Evolutionary conservation across 2,113 vertebrate species (phyloP), one percentile per base, ranked within the genome.

Genomic region (Centrocercus urophasianus): DNA sequence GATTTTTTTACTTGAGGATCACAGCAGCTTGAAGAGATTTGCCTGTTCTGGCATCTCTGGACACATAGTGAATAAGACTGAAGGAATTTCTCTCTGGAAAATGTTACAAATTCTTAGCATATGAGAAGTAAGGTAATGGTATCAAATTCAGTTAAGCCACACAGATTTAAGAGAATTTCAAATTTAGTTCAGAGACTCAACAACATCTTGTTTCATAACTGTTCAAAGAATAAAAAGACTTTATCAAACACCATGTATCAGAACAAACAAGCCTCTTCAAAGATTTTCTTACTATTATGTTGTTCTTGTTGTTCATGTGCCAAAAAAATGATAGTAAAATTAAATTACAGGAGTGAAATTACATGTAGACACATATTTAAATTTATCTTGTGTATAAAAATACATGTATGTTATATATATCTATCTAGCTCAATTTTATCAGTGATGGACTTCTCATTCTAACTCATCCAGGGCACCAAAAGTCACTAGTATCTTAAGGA

Each of bases 1-100:
- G 36, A 50, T 5, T 34, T 43, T 79, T 81, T 74, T 83, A 74
- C 64, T 42, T 73, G 43, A 85, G 73, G 42, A 81, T 81, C 17
- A 57, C 30, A 75, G 38, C 32, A 78, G 30, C 34, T 80, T 75
- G 56, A 84, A 94, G 70, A 72, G 16, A 70, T 87, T 89, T 90
- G 71, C 43, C 32, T 71, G 9, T 71, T 91, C 36, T 54, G 30
- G 71, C 50, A 66, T 14, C 30, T 67, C 8, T 94, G 64, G 17
- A 87, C n/a, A 78, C 56, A 43, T 78, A 74, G 54, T 7, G 83
- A 92, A 91, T 69, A 56, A 82, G 16, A 15, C 42, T 79, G 59
- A 72, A 72, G 5, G 89, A 83, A 95, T 88, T 90, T 93, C 42
- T 28, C 76, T 91, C 85, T 86, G 61, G 66, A 93, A 93, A 89